Evolutionary conservation across 2,113 vertebrate genomes (phyloP).

Genomic region (Hymenochirus boettgeri): DNA sequence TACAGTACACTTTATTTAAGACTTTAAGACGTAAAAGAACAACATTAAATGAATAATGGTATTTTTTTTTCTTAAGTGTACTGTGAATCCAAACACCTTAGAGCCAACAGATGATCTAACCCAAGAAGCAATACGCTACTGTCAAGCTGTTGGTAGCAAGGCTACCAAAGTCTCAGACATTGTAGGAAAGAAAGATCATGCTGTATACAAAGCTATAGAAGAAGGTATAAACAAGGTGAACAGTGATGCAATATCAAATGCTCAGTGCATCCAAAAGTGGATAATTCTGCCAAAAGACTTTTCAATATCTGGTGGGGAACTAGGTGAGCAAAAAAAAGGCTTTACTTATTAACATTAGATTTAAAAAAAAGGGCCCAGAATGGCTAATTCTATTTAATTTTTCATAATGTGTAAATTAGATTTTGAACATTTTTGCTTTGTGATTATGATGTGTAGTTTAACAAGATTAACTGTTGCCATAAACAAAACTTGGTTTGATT

Average conservation of each 20-base stretch:
- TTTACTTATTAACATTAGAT: neutral
- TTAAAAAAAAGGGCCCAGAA: too few relatives aligned
- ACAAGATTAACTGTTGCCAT: too few relatives aligned
- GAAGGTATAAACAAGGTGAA: conserved; percentile 76
- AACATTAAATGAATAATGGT: too few relatives aligned
- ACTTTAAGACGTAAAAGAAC: neutral
- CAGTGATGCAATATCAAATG: conserved; percentile 60
- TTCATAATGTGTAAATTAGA: too few relatives aligned
- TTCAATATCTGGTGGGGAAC: conserved; percentile 78
- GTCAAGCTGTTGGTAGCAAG: conserved; percentile 68
- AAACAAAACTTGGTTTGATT: too few relatives aligned
- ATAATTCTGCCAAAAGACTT: conserved; percentile 73
- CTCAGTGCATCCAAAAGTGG: conserved; percentile 81
- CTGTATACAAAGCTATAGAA: conserved; percentile 66
- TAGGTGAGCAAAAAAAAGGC: conserved; percentile 71
- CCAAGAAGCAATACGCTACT: conserved; percentile 70
- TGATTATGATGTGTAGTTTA: too few relatives aligned
- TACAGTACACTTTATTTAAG: conserved; percentile 39
- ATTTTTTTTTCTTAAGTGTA: conserved; percentile 58
- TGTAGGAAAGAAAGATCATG: conserved; percentile 57
- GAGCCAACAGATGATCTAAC: conserved; percentile 75
- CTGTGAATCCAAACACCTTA: conserved; percentile 65
- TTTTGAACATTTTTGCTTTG: too few relatives aligned
- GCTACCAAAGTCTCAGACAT: conserved; percentile 72
- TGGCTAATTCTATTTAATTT: too few relatives aligned